Evolutionary conservation across 2,797 vertebrate species (phyloP).

Genomic region (Florisuga fusca): DNA sequence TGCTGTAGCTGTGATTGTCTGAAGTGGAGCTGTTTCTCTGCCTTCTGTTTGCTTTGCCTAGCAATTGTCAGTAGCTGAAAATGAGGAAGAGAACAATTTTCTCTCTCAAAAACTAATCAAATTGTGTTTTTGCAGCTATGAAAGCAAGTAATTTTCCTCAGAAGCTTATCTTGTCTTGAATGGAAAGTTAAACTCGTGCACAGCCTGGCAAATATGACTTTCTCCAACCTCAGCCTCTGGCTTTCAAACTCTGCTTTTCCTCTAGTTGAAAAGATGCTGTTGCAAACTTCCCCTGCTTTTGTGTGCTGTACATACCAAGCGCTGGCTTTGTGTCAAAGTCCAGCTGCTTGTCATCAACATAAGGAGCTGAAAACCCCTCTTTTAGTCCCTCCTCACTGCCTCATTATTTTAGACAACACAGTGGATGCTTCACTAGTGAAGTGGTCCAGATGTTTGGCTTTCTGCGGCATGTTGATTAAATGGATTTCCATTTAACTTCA

Average conservation of each 20-base stretch:
- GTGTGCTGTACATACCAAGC: accelerated
- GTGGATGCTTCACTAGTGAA: not conserved
- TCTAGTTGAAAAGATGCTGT: not conserved
- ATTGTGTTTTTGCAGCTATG: not conserved
- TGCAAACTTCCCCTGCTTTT: not conserved
- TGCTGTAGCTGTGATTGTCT: not conserved
- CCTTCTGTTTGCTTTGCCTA: not conserved
- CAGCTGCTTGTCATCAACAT: not conserved
- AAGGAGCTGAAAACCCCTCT: not conserved
- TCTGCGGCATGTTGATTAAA: not conserved
- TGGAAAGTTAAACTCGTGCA: not conserved
- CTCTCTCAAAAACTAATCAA: not conserved
- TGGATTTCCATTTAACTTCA: not conserved
- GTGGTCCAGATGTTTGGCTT: not conserved
- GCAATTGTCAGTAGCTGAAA: not conserved
- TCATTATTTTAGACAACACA: too few species aligned
- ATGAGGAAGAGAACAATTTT: not conserved
- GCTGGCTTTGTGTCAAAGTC: not conserved
- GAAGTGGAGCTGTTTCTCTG: not conserved
- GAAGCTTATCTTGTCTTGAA: not conserved
- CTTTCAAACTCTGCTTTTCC: not conserved
- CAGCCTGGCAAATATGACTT: accelerated
- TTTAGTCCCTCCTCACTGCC: not conserved
- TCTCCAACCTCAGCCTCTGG: not conserved
- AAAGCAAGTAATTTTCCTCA: conserved; percentile 1